Evolutionary conservation across 2,888 invertebrate genomes (phyloP).

Genomic region (Diarsia brunnea): DNA sequence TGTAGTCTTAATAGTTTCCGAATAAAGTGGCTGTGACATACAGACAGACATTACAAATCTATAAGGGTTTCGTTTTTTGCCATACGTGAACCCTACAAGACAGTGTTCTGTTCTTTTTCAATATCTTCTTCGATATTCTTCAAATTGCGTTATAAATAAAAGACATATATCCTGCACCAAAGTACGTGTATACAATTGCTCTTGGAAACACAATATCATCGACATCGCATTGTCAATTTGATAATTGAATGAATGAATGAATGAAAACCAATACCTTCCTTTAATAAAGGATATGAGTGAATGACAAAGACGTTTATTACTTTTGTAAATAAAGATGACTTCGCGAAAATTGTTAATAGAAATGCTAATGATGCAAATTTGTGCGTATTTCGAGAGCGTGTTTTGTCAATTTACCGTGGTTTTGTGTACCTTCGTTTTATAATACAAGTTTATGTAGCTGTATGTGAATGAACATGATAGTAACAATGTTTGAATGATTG

Average conservation of each 20-base stretch:
- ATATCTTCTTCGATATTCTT: not conserved
- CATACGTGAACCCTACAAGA: too few species aligned
- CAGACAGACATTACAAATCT: too few species aligned
- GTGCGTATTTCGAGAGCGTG: conserved; percentile 16
- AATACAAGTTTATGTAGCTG: not conserved
- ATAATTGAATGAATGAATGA: conserved; percentile 47
- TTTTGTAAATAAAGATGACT: conserved; percentile 40
- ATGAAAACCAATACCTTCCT: conserved; percentile 33
- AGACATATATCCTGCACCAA: not conserved
- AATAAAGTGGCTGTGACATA: too few species aligned
- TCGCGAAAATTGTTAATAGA: conserved; percentile 4
- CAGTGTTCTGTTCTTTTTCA: too few species aligned
- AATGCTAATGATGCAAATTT: conserved; percentile 19
- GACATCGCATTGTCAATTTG: conserved; percentile 22
- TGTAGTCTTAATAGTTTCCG: too few species aligned
- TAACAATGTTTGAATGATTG: not conserved
- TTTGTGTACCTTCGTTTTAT: not conserved
- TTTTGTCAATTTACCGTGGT: not conserved
- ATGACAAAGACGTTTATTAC: conserved; percentile 33
- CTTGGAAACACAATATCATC: conserved; percentile 24
- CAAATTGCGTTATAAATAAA: not conserved
- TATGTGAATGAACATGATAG: not conserved
- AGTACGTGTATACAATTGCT: conserved; percentile 1
- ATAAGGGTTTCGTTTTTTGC: too few species aligned
- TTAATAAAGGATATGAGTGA: conserved; percentile 25